These are phyloP conservation scores for Morelia viridis DNA, from an alignment of 2,797 vertebrate species.

Conservation along the genomic window DNA sequence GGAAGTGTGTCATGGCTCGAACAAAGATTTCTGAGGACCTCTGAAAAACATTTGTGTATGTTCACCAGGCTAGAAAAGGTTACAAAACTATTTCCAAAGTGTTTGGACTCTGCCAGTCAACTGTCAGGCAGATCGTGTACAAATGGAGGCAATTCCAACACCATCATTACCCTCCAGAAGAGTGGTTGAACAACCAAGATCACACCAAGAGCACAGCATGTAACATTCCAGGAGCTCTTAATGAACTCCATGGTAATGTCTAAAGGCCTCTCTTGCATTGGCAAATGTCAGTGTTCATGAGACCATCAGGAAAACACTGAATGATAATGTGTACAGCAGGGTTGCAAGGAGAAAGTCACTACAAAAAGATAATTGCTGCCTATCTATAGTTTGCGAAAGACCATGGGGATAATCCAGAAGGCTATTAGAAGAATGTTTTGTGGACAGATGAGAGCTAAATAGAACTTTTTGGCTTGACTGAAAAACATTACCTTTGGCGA, in stretches of 20 bases:
- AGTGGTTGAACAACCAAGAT: no score
- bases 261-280: neutral
- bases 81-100: neutral
- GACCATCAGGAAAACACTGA: neutral
- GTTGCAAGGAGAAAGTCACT: neutral
- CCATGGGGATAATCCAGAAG: neutral
- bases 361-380: neutral
- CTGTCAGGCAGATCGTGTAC: neutral
- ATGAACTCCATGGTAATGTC: neutral
- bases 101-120: neutral
- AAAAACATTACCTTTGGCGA: neutral
- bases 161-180: neutral
- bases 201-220: neutral
- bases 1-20: neutral
- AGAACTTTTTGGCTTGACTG: no score
- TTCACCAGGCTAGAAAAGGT: neutral
- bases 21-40: neutral
- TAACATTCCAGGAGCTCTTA: neutral
- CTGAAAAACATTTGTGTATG: neutral
- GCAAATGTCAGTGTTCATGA: neutral
- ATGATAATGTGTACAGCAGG: neutral
- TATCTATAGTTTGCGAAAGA: neutral
- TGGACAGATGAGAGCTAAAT: no score
- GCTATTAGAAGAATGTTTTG: neutral
- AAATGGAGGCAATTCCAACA: neutral